These are phyloP conservation scores for Danionella cerebrum DNA, from an alignment of 2,113 vertebrate species.

Conservation along the genomic window DNA sequence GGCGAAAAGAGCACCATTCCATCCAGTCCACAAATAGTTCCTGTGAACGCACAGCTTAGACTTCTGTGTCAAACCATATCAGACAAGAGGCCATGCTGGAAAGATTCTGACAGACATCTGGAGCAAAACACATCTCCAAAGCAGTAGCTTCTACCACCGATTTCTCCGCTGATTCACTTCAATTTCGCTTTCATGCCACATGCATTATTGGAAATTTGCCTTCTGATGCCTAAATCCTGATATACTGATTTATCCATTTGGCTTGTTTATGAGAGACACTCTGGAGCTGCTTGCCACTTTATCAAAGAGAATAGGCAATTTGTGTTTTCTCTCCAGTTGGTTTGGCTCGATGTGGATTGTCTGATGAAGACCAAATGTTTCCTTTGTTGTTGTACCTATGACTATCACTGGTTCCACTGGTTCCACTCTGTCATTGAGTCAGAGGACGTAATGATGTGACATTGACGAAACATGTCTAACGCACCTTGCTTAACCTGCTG, in stretches of 20 bases:
- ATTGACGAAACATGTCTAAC: background rate
- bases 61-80: background rate
- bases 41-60: background rate
- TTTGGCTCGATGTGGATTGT: background rate
- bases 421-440: background rate
- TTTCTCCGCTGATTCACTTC: background rate
- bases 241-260: conserved; percentile 3
- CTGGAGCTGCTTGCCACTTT: background rate
- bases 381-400: background rate
- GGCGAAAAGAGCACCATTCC: background rate
- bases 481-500: background rate
- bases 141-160: background rate
- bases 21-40: background rate
- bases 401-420: background rate
- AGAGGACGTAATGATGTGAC: background rate
- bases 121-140: background rate
- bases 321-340: background rate
- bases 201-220: background rate
- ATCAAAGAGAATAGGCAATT: background rate
- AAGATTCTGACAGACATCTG: background rate
- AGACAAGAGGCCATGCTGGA: background rate
- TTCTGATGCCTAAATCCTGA: background rate
- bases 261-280: background rate
- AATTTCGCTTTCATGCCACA: background rate
- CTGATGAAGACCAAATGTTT: background rate